Percentiles rank a stretch among this genome's conserved stretches.
Conservation (phyloP, 2,888 invertebrate species). For the Noctua janthe region DNA sequence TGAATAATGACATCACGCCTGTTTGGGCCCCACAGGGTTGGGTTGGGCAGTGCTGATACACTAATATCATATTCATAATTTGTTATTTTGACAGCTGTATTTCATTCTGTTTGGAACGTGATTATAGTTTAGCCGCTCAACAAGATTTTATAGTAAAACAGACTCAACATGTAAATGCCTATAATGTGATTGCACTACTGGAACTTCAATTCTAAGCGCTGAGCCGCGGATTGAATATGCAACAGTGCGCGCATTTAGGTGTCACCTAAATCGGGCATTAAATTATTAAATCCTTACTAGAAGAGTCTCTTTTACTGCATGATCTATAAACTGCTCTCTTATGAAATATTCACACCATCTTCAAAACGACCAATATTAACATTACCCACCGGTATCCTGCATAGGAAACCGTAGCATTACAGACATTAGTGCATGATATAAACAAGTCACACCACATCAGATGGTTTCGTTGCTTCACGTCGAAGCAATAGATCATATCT, state of each 20-base stretch:
- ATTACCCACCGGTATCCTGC: neutral
- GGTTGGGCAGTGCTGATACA: neutral
- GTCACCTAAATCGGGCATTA: neutral
- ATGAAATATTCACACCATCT: neutral
- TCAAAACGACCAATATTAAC: constrained; percentile 32
- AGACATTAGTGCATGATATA: constrained; percentile 19
- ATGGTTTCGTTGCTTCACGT: constrained; percentile 10
- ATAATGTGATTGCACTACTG: no score
- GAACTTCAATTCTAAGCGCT: neutral
- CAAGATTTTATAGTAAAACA: neutral
- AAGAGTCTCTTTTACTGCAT: neutral
- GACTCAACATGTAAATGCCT: neutral
- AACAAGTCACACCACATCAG: constrained; percentile 34
- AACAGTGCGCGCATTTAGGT: neutral
- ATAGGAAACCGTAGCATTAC: constrained; percentile 19
- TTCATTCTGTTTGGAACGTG: neutral
- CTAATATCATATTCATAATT: neutral
- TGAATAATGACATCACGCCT: neutral
- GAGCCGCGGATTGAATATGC: neutral
- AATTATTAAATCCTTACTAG: neutral
- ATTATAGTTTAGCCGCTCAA: neutral
- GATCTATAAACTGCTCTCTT: neutral
- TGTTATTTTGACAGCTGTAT: neutral
- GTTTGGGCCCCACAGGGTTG: neutral
- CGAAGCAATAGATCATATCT: constrained; percentile 52